Conservation (phyloP, 2,797 vertebrate species). For the Pseudomugil gertrudae region DNA sequence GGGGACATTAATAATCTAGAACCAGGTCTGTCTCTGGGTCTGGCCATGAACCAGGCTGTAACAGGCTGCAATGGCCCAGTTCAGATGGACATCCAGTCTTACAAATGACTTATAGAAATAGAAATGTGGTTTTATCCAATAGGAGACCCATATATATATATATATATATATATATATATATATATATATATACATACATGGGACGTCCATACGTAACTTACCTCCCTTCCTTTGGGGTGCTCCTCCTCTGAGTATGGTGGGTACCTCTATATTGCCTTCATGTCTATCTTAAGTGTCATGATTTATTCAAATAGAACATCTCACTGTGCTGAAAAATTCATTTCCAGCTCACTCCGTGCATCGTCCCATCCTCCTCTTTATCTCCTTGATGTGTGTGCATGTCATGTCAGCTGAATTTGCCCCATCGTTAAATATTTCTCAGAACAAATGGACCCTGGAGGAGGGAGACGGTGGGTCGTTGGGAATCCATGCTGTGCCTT, state of each 20-base stretch:
- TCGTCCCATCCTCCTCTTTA: conserved; percentile 76
- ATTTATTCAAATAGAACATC: conserved; percentile 89
- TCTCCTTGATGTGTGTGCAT: conserved; percentile 65
- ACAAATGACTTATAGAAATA: conserved; percentile 5
- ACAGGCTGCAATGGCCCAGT: conserved; percentile 63
- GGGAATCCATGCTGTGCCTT: conserved; percentile 42
- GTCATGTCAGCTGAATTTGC: conserved; percentile 82
- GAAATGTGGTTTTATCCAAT: conserved; percentile 7
- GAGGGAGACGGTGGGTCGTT: conserved; percentile 62
- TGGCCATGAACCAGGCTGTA: conserved; percentile 66
- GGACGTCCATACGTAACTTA: conserved; percentile 25
- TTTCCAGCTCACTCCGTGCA: conserved; percentile 73
- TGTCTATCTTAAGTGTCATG: conserved; percentile 85
- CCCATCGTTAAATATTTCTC: conserved; percentile 86
- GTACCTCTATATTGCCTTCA: conserved; percentile 73
- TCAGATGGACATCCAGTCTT: conserved; percentile 45
- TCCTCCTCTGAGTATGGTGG: conserved; percentile 58
- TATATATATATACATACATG: conserved; percentile 17
- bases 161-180: conserved; percentile 1
- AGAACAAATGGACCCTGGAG: conserved; percentile 86
- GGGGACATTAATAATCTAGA: conserved; percentile 93
- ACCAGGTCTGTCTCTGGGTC: conserved; percentile 77
- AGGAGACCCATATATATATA: not conserved
- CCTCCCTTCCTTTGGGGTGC: conserved; percentile 62
- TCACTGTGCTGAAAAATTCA: conserved; percentile 87